Conservation (phyloP, 2,888 invertebrate genomes). For the Asteroscopus sphinx region DNA sequence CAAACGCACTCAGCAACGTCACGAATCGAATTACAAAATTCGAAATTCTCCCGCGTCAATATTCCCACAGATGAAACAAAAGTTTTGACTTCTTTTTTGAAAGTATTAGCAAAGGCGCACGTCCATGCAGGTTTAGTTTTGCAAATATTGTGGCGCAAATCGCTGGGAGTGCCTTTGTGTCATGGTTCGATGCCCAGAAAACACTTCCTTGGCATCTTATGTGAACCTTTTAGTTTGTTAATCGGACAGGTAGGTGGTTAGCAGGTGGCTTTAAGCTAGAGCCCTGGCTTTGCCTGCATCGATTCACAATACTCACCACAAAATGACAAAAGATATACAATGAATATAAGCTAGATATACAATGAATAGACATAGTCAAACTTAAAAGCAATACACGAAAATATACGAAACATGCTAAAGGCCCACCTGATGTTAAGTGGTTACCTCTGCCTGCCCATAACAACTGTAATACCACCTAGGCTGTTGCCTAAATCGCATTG, state of each 20-base stretch:
- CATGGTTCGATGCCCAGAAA: conserved; percentile 74
- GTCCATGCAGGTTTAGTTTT: conserved; percentile 78
- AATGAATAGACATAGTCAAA: too few species aligned
- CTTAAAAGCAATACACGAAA: too few species aligned
- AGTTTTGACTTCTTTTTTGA: conserved; percentile 57
- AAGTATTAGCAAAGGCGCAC: conserved; percentile 64
- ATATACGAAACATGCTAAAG: too few species aligned
- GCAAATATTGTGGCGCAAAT: conserved; percentile 84
- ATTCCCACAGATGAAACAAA: conserved; percentile 49
- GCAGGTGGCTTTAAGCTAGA: background rate
- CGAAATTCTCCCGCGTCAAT: conserved; percentile 51
- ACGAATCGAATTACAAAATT: conserved; percentile 37
- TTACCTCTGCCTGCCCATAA: too few species aligned
- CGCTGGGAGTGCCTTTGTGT: conserved; percentile 78
- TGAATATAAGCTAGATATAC: too few species aligned
- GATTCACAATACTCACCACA: too few species aligned
- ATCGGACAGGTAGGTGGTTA: conserved; percentile 60
- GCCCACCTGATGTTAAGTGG: too few species aligned
- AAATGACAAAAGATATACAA: too few species aligned
- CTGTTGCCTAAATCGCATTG: too few species aligned
- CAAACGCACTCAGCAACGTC: conserved; percentile 13
- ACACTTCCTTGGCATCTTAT: conserved; percentile 77
- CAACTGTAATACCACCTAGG: too few species aligned
- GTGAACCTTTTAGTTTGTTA: conserved; percentile 80
- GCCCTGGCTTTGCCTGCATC: conserved; percentile 24